A percentile compares a stretch with the other conserved stretches of the same genome.
Conservation (phyloP, 2,888 invertebrate genomes). For the Hedychridium roseum region DNA sequence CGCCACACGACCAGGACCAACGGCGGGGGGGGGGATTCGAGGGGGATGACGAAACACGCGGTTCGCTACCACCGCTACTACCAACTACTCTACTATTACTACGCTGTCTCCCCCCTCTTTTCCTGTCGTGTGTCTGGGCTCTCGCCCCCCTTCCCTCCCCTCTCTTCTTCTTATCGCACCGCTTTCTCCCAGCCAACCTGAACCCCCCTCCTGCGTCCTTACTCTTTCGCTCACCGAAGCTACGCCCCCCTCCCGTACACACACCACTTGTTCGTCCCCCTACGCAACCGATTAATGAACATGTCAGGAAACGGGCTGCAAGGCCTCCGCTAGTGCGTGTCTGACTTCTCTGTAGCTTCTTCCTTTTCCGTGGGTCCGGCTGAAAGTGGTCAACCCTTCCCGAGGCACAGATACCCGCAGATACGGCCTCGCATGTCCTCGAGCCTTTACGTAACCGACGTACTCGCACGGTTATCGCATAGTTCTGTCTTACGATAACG, state of each 20-base stretch:
- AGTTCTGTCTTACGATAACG: no score
- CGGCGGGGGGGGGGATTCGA: no score
- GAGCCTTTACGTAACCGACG: no score
- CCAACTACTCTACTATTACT: slow-evolving; percentile 22
- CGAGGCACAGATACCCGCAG: no score
- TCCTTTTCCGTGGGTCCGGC: no score
- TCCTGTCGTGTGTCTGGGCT: not conserved
- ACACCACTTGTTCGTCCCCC: slow-evolving; percentile 23
- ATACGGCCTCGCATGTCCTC: no score
- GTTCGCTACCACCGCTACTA: not conserved
- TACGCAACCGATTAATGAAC: slow-evolving; percentile 40
- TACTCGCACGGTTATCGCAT: no score
- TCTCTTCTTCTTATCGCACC: slow-evolving; percentile 17
- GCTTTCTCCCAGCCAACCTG: slow-evolving; percentile 16
- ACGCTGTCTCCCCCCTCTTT: slow-evolving; percentile 12
- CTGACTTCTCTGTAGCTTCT: no score
- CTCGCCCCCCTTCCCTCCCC: slow-evolving; percentile 2
- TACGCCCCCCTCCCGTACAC: slow-evolving; percentile 17
- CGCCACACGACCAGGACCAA: no score
- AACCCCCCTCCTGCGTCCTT: not conserved
- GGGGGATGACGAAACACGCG: no score
- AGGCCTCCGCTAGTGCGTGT: no score
- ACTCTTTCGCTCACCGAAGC: not conserved
- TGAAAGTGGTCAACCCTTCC: no score
- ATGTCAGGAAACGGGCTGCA: slow-evolving; percentile 27